Base-by-base conservation (phyloP, 2,113 vertebrate genomes). In the Dasyprocta punctata region DNA sequence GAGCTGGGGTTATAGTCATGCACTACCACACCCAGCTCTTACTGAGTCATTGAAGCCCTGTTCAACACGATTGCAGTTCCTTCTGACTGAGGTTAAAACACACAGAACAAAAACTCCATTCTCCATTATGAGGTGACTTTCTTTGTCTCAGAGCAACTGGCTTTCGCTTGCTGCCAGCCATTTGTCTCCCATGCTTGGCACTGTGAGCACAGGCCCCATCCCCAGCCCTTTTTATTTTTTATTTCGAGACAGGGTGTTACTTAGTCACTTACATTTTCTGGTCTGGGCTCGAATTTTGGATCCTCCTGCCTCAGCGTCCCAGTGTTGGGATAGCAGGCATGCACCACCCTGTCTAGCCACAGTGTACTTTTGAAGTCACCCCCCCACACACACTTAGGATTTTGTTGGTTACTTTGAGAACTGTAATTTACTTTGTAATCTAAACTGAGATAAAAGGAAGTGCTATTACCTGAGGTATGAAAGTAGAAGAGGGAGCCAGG, bases 391-490 rank as follows among this genome's bases (percentile, higher is more conserved):
- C 30, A 36, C 22, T 84, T 47, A 49, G 54, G 26, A 80, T 80
- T 90, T 86, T 85, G 4, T 90, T 69, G 38, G 83, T 24, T 81
- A 36, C 36, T 93, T 95, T n/a, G 19, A 71, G 90, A 84, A 47
- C 80, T 92, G 17, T 73, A 75, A 92, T 92, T 92, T 92, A 75
- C 30, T 77, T 52, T 86, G 60, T 94, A 92, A 89, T 96, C 69
- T 95, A 96, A 96, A 75, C 30, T 78, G 73, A 95, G 71, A 92
- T 95, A 17, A 95, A 95, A 96, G 86, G 33, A 20, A 93, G 36
- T 92, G 41, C 33, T 85, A 8, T 96, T 91, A 89, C 85, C 44
- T 82, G 38, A 86, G 41, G 71, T 47, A 69, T 60, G 49, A 82
- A 95, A 86, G 41, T 41, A 67, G 60, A 54, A 65, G 61, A 82